phyloP scores from a whole-genome alignment of 2,797 vertebrate species.

The Mus caroli region DNA sequence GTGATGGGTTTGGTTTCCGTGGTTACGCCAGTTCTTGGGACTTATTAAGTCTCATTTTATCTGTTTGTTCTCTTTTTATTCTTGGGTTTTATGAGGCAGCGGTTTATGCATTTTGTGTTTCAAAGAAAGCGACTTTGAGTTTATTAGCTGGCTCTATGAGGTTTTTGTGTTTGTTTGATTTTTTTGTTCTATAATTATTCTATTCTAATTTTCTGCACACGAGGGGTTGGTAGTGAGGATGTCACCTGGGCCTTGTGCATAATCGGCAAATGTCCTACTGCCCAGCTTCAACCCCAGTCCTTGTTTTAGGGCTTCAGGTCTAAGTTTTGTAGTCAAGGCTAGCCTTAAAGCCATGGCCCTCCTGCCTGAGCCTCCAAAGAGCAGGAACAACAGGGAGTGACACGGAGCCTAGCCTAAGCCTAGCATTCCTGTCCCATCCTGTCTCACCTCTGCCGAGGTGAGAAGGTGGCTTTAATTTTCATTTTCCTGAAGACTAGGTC shows the following conservation, averaged over 20 bases:
- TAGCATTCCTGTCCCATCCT: too few species aligned
- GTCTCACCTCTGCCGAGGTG: not conserved
- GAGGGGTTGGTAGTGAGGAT: not conserved
- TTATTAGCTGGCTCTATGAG: not conserved
- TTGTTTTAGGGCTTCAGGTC: not conserved
- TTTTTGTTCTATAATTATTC: constrained; percentile 21
- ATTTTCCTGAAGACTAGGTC: not conserved
- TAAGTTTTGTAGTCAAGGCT: not conserved
- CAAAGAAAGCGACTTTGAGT: constrained; percentile 46
- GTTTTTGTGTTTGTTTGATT: not conserved
- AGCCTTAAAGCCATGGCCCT: not conserved
- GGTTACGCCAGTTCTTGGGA: not conserved
- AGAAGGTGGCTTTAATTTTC: not conserved
- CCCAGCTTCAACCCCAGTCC: too few species aligned
- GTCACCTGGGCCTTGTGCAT: not conserved
- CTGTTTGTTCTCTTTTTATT: not conserved
- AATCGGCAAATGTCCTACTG: not conserved
- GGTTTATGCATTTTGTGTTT: constrained; percentile 29
- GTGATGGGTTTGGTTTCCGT: constrained; percentile 39
- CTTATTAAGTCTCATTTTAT: constrained; percentile 37
- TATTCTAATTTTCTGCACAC: not conserved
- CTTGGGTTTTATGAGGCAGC: constrained; percentile 20
- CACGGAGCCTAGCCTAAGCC: too few species aligned
- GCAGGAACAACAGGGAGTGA: not conserved
- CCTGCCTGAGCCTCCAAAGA: not conserved